A percentile compares a stretch with the other conserved stretches of the same genome.
These are phyloP conservation scores for Clarias magur DNA, from an alignment of 2,113 vertebrate genomes.

Conservation along the genomic window DNA sequence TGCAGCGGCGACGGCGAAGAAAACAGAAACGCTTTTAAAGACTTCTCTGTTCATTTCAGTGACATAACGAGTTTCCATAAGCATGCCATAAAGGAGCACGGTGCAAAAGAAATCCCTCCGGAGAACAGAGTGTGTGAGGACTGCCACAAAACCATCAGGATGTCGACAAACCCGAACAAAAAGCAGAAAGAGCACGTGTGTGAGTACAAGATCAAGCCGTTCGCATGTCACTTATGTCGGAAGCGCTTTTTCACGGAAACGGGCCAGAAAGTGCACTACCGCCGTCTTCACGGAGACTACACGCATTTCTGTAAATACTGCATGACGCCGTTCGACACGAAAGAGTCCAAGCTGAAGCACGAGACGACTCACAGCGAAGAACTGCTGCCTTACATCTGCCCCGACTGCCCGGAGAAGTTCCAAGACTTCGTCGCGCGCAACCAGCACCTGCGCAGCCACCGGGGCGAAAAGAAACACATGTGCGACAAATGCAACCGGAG, in stretches of 20 bases:
- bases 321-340: constrained; percentile 21
- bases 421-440: constrained; percentile 33
- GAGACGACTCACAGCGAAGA: constrained; percentile 28
- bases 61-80: constrained; percentile 21
- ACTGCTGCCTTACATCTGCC: constrained; percentile 23
- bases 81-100: constrained; percentile 29
- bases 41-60: constrained; percentile 28
- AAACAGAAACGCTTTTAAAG: neutral
- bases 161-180: constrained; percentile 15
- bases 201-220: constrained; percentile 39
- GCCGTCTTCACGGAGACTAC: constrained; percentile 40
- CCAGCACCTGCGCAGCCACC: constrained; percentile 32
- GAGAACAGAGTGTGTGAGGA: constrained; percentile 21
- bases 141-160: constrained; percentile 27
- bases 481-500: constrained; percentile 29
- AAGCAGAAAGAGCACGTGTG: constrained; percentile 27
- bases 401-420: constrained; percentile 35
- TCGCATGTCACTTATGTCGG: constrained; percentile 14
- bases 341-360: constrained; percentile 33
- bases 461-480: constrained; percentile 26
- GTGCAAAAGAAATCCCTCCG: constrained; percentile 8
- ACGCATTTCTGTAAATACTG: constrained; percentile 40
- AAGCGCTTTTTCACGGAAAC: constrained; percentile 36
- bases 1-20: neutral
- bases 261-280: constrained; percentile 36